Conservation (phyloP, 1,140 invertebrate genomes). For the Galendromus occidentalis region DNA sequence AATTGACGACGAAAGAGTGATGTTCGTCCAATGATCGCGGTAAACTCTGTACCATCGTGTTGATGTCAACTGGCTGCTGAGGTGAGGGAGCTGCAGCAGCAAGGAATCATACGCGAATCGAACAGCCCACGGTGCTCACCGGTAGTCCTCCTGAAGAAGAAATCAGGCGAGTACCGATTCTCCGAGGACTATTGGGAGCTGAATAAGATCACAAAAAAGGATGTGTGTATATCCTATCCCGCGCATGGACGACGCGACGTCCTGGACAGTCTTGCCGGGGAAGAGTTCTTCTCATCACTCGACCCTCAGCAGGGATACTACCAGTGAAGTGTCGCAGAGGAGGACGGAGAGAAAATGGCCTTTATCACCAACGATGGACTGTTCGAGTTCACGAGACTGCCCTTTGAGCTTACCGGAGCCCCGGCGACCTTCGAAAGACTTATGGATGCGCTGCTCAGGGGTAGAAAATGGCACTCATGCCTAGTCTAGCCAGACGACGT, state of each 20-base stretch:
- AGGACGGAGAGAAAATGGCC: conserved; percentile 20
- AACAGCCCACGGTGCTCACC: conserved; percentile 9
- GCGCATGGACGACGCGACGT: too few species aligned
- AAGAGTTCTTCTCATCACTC: too few species aligned
- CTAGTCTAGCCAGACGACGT: too few species aligned
- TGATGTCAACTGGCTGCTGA: conserved; percentile 13
- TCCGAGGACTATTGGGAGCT: conserved; percentile 32
- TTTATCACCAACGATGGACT: conserved; percentile 18
- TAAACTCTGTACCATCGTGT: too few species aligned
- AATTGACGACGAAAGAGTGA: too few species aligned
- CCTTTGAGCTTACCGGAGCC: conserved; percentile 14
- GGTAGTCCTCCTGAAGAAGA: conserved; percentile 20
- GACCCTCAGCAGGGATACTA: too few species aligned
- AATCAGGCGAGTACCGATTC: conserved; percentile 27
- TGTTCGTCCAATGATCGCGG: too few species aligned
- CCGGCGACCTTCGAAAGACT: conserved; percentile 13
- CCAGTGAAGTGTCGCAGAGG: too few species aligned
- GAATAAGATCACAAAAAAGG: conserved; percentile 22
- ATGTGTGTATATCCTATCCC: too few species aligned
- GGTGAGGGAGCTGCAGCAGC: conserved; percentile 11
- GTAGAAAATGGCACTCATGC: too few species aligned
- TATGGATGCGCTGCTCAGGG: too few species aligned
- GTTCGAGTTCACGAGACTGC: conserved; percentile 16
- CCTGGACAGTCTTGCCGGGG: too few species aligned
- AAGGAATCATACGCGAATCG: conserved; percentile 5